phyloP scores from a whole-genome alignment of 64 coral and sea anemone genomes.

The Pocillopora verrucosa region DNA sequence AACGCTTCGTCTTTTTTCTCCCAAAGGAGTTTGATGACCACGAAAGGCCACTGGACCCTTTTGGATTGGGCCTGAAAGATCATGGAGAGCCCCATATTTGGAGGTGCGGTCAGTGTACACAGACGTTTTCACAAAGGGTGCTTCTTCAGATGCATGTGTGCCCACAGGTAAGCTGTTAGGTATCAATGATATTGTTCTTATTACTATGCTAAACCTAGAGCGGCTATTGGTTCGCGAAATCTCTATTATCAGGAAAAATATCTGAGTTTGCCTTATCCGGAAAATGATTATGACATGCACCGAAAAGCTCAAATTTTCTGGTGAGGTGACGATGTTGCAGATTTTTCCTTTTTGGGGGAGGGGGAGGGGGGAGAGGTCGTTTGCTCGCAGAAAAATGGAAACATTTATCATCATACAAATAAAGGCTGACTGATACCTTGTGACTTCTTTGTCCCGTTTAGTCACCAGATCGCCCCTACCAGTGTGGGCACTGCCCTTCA shows the following conservation, averaged over 20 bases:
- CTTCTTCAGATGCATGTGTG: constrained; percentile 85
- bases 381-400: no score
- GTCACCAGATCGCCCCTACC: constrained; percentile 72
- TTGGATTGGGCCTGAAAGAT: constrained; percentile 50
- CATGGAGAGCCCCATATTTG: constrained; percentile 58
- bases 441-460: not conserved
- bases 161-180: constrained; percentile 23
- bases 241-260: no score
- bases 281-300: no score
- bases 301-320: no score
- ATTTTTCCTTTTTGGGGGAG: not conserved
- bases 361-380: no score
- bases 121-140: constrained; percentile 79
- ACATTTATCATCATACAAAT: no score
- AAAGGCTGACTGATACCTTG: not conserved
- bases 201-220: no score
- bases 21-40: constrained; percentile 19
- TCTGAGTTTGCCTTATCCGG: no score
- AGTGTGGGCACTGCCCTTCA: constrained; percentile 77
- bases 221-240: no score
- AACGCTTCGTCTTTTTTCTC: not conserved
- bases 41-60: constrained; percentile 33
- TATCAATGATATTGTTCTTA: not conserved
- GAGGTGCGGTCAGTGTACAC: constrained; percentile 74
- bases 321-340: no score